Base-by-base conservation (phyloP, 2,888 invertebrate genomes). In the Sphecodes monilicornis region DNA sequence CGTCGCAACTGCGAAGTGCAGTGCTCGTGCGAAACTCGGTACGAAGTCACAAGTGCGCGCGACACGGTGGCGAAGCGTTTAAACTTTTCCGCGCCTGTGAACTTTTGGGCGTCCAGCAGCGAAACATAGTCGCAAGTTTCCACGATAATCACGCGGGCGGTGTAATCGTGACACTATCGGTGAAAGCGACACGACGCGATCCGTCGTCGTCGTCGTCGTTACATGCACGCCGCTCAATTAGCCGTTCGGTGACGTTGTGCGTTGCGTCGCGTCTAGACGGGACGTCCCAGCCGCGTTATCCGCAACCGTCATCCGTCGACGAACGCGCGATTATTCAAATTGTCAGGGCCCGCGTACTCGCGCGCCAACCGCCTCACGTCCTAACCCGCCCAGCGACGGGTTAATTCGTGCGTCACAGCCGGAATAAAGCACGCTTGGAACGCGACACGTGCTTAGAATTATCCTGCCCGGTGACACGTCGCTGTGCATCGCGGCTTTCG, bases 271-370 rank as follows among this genome's bases (percentile, higher is more conserved):
- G 29, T 26, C 22, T n/a, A 32, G 50, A 29, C 66, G 50, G 39
- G 22, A 6, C 39, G 64, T 36, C 36, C 57, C 66, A 4, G 22
- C 29, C 46, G 57, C 22, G 72, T 57, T 29, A 29, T 26, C 43
- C 60, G 54, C n/a, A 54, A 54, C 54, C 54, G 70, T 39, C 76
- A 66, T 69, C 72, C 46, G 72, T 41, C 50, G 71, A 39, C 70
- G 32, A 32, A 43, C 32, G 66, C 32, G 41, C 60, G 68, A 85
- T 80, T 80, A 86, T 80, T 85, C 80, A 80, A 85, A 85, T 85
- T 79, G 74, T 85, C 64, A 73, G 60, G 22, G 32, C 66, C 36
- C 11, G 16, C 18, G 75, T 57, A 60, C 43, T n/a, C 36, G 46
- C 41, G 18, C 16, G 18, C 5, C 6, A 39, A 41, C 36, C 39